Evolutionary conservation across 2,888 invertebrate species (phyloP).

Genomic region (Petrolisthes manimaculis): DNA sequence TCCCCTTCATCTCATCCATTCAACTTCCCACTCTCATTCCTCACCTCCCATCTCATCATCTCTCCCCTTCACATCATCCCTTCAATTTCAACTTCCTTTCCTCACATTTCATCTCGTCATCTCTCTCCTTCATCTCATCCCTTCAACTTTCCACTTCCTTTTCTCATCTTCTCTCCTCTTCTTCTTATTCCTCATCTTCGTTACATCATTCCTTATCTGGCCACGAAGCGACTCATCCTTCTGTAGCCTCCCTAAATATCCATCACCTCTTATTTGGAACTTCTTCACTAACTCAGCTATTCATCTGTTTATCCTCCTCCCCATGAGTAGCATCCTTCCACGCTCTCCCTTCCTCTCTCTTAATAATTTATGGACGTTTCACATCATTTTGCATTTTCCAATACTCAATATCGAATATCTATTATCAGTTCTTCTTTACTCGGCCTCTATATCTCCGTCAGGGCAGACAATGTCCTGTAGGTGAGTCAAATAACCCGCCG

Average conservation of each 20-base stretch:
- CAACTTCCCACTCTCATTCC: background rate
- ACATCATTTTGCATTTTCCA: background rate
- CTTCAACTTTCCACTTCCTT: background rate
- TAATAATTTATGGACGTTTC: background rate
- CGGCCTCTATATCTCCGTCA: background rate
- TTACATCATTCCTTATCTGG: background rate
- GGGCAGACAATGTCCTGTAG: background rate
- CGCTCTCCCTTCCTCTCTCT: background rate
- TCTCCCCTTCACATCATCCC: background rate
- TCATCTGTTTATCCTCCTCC: too few species aligned
- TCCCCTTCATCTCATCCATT: background rate
- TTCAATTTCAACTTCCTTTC: background rate
- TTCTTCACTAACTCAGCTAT: too few species aligned
- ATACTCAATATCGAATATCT: background rate
- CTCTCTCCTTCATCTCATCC: background rate
- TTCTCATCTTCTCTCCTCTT: background rate
- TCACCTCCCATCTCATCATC: background rate
- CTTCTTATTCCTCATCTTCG: background rate
- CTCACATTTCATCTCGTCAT: background rate
- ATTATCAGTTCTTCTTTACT: background rate
- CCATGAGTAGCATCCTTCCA: too few species aligned
- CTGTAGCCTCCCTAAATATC: background rate
- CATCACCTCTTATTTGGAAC: background rate
- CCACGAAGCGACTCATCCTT: background rate
- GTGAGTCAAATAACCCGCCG: background rate